phyloP scores from a whole-genome alignment of 2,888 invertebrate genomes.

The Orchesellides sinensis region DNA sequence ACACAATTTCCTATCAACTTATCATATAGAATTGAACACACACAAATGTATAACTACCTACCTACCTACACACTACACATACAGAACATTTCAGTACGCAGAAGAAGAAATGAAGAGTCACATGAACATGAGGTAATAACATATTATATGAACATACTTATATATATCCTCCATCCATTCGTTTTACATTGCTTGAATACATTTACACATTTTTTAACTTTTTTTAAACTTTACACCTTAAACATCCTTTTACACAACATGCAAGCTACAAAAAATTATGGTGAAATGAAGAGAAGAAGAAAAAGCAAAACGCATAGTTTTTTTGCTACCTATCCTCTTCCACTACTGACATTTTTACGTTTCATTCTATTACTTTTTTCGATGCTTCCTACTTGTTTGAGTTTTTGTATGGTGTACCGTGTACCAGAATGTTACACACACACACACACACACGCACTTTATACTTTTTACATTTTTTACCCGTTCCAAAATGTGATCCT shows the following conservation, averaged over 20 bases:
- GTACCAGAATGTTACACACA: background rate
- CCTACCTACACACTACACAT: background rate
- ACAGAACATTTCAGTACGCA: constrained; percentile 2
- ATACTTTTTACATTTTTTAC: background rate
- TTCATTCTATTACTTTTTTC: background rate
- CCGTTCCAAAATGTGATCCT: constrained; percentile 43
- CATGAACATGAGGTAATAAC: constrained; percentile 6
- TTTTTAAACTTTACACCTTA: constrained; percentile 18
- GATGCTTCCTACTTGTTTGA: background rate
- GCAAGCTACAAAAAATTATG: background rate
- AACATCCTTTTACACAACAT: background rate
- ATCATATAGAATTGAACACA: background rate
- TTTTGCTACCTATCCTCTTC: background rate
- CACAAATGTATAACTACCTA: background rate
- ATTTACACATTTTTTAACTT: constrained; percentile 12
- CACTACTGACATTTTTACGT: background rate
- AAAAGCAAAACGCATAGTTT: background rate
- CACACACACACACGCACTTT: constrained; percentile 26
- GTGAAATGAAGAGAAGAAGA: background rate
- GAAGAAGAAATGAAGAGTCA: background rate
- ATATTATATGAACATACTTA: constrained; percentile 2
- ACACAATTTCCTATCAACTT: constrained; percentile 13
- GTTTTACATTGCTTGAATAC: constrained; percentile 19
- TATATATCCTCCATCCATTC: constrained; percentile 10
- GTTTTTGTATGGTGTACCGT: background rate